Base-by-base conservation (phyloP, 2,797 vertebrate genomes). In the Strix occidentalis region DNA sequence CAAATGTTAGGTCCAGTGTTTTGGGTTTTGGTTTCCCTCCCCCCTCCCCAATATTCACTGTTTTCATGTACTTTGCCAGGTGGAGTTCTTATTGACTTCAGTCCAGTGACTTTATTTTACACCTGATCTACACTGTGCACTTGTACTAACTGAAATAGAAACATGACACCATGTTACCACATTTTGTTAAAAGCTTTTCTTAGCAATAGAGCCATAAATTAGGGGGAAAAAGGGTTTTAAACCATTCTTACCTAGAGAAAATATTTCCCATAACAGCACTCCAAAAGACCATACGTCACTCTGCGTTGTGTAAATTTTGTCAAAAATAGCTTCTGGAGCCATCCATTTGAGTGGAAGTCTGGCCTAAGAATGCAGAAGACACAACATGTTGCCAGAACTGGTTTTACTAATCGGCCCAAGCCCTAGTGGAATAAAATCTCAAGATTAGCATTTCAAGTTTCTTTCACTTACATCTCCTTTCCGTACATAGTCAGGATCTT, bases 261-360 rank as follows among this genome's bases (percentile, higher is more conserved):
- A 99, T 97, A 99, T 99, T 96, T 99, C 99, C 99, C 99, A 99
- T 92, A 99, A 98, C 77, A 99, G 98, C 85, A 99, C 99, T 69
- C 99, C 99, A 18, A 99, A 99, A 37, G 99, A 99, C 99, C 99
- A 99, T 51, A 99, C 99, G 8, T 99, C 99, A 65, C 99, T 99
- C 98, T 99, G 99, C 3, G 99, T 99, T 24, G 99, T 99, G 97
- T 99, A 99, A 96, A 99, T 98, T 97, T 99, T 99, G 98, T 99
- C 99, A 92, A 99, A 99, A 96, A 99, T 99, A 83, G 99, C 99
- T 97, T 99, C 99, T 63, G 99, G 99, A 57, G 99, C 99, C 99
- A 99, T 99, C 99, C 99, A 99, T 95, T 99, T 99, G 43, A 99
- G 98, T 2, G 99, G 99, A 48, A 99, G 98, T 94, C 99, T 97